Conservation (phyloP, 2,113 vertebrate species). For the Meleagris gallopavo region DNA sequence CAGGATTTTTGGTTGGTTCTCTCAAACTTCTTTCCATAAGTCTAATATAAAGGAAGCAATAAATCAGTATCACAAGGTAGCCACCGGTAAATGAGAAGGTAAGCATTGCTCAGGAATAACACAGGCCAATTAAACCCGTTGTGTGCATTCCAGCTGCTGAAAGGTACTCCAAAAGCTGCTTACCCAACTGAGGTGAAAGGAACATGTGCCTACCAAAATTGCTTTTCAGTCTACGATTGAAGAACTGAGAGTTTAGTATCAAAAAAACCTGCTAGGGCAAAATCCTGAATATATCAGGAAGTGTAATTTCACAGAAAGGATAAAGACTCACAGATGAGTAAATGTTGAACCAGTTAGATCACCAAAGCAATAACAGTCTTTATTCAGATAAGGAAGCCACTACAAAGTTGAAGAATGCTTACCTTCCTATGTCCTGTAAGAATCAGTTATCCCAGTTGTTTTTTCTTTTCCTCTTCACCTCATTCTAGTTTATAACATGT, state of each 20-base stretch:
- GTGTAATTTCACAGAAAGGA: neutral
- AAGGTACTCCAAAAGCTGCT: neutral
- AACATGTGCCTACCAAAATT: neutral
- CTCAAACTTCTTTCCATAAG: neutral
- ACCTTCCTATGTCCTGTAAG: neutral
- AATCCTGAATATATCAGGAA: neutral
- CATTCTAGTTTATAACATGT: neutral
- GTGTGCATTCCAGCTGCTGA: neutral
- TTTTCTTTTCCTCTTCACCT: neutral
- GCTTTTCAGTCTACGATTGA: neutral
- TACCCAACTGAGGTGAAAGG: accelerated
- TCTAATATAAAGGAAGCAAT: neutral
- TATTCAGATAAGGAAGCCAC: neutral
- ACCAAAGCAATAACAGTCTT: neutral
- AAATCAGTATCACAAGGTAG: neutral
- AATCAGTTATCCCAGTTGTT: neutral
- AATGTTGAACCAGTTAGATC: neutral
- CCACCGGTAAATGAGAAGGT: neutral
- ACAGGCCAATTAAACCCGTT: neutral
- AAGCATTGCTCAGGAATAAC: neutral
- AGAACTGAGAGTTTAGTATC: neutral
- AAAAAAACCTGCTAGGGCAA: neutral
- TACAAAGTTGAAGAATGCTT: neutral
- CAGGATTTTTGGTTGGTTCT: accelerated
- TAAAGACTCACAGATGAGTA: neutral